These are phyloP conservation scores for Ecliptopera silaceata DNA, from an alignment of 2,888 invertebrate genomes.

Conservation along the genomic window DNA sequence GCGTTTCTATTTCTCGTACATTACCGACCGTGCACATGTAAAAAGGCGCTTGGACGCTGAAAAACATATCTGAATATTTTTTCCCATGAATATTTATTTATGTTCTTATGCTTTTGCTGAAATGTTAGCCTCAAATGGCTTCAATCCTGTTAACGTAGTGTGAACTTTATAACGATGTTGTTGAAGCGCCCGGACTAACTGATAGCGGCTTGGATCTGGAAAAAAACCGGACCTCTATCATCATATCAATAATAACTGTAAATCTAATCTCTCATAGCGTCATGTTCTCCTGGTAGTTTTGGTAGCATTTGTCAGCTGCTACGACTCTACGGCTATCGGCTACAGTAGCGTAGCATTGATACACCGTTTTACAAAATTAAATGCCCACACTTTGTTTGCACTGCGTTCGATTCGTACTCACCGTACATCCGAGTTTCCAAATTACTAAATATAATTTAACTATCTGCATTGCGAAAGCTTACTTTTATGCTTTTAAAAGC, in stretches of 20 bases:
- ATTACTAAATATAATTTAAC: background rate
- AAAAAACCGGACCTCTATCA: constrained; percentile 15
- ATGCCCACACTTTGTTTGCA: background rate
- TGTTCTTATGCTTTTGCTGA: background rate
- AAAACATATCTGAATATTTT: no score
- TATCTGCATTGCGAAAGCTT: background rate
- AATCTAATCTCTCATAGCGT: constrained; percentile 21
- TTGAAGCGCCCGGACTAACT: background rate
- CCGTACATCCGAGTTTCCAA: background rate
- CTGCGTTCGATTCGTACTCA: background rate
- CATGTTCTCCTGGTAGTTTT: constrained; percentile 43
- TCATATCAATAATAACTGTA: constrained; percentile 15
- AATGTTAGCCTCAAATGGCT: background rate
- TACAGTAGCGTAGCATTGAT: constrained; percentile 28
- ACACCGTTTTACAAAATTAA: background rate
- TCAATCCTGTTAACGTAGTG: background rate
- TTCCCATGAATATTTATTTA: no score
- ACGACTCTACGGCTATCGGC: constrained; percentile 23
- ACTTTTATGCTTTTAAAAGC: background rate
- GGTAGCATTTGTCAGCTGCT: constrained; percentile 29
- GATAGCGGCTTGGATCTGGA: background rate
- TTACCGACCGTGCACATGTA: background rate
- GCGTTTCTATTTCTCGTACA: background rate
- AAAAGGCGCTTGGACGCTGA: background rate
- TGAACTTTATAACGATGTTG: background rate